A percentile compares a stretch with the other conserved stretches of the same genome.
Conservation (phyloP, 2,797 vertebrate species). For the Falco peregrinus region DNA sequence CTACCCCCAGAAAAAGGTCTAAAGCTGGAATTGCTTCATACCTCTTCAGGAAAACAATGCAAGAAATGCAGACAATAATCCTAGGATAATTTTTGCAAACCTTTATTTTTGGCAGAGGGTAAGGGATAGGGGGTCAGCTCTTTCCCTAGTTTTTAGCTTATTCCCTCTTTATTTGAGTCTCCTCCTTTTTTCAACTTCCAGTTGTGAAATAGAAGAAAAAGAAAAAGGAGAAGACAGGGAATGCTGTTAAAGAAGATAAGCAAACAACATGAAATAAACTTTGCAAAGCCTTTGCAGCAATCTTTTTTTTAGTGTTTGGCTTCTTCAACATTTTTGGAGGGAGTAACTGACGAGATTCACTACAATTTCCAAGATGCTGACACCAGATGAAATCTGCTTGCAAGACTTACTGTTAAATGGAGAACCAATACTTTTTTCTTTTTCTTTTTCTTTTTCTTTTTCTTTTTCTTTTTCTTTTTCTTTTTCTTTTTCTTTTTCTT, state of each 20-base stretch:
- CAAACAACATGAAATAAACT: conserved; percentile 1
- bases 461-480: too few relatives aligned
- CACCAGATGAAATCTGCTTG: conserved; percentile 24
- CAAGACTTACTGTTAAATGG: conserved; percentile 3
- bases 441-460: too few relatives aligned
- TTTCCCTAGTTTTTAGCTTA: not conserved
- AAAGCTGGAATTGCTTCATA: not conserved
- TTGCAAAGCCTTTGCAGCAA: conserved; percentile 22
- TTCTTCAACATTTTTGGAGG: conserved; percentile 13
- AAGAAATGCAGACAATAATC: not conserved
- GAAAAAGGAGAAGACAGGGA: not conserved
- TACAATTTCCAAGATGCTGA: conserved; percentile 28
- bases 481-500: too few relatives aligned
- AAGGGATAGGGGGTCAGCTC: not conserved
- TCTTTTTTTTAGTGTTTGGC: not conserved
- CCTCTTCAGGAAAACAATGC: not conserved
- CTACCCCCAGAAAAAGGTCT: not conserved
- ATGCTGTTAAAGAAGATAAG: not conserved
- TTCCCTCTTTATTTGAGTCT: not conserved
- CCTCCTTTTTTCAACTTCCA: not conserved
- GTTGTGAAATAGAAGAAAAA: conserved; percentile 14
- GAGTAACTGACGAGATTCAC: not conserved
- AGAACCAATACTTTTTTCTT: not conserved
- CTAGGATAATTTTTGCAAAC: not conserved
- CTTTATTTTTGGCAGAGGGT: not conserved